Evolutionary conservation across 37 sponge, comb jelly and placozoan species (phyloP).

Genomic region (Haliclona indistincta): DNA sequence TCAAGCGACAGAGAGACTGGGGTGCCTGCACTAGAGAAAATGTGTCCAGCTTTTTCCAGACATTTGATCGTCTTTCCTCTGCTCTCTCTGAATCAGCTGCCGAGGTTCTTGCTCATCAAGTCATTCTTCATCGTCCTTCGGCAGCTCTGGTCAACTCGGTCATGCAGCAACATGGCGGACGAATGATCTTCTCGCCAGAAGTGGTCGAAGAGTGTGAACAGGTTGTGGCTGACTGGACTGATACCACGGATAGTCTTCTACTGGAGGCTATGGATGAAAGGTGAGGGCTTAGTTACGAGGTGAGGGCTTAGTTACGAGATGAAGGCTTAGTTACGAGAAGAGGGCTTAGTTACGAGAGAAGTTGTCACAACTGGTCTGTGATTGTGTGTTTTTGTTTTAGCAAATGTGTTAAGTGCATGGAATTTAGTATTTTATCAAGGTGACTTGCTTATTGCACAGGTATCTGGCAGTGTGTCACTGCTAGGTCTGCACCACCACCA

Average conservation of each 20-base stretch:
- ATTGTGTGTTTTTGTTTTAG: too few species aligned
- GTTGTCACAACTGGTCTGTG: too few species aligned
- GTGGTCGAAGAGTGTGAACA: slow-evolving; percentile 67
- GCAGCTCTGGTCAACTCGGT: slow-evolving; percentile 8
- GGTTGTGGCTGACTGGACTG: slow-evolving; percentile 80
- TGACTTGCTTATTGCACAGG: too few species aligned
- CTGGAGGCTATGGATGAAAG: slow-evolving; percentile 84
- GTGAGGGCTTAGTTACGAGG: slow-evolving; percentile 23
- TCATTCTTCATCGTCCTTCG: slow-evolving; percentile 33
- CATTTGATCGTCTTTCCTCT: slow-evolving; percentile 37
- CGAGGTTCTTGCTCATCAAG: slow-evolving; percentile 18
- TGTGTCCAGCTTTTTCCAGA: slow-evolving; percentile 52
- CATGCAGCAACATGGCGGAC: slow-evolving; percentile 1
- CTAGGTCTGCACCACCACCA: too few species aligned
- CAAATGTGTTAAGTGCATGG: too few species aligned
- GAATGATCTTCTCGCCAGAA: slow-evolving; percentile 2
- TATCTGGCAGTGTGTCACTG: too few species aligned
- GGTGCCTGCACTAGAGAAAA: slow-evolving; percentile 58
- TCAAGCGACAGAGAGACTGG: slow-evolving; percentile 77
- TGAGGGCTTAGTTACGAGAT: not conserved
- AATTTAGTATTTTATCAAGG: too few species aligned
- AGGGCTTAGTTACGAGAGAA: too few species aligned
- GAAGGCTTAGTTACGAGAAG: not conserved
- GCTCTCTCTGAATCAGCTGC: slow-evolving; percentile 35
- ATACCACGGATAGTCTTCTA: slow-evolving; percentile 75